These are phyloP conservation scores for Crocuta crocuta DNA, from an alignment of 2,113 vertebrate genomes.

Conservation along the genomic window DNA sequence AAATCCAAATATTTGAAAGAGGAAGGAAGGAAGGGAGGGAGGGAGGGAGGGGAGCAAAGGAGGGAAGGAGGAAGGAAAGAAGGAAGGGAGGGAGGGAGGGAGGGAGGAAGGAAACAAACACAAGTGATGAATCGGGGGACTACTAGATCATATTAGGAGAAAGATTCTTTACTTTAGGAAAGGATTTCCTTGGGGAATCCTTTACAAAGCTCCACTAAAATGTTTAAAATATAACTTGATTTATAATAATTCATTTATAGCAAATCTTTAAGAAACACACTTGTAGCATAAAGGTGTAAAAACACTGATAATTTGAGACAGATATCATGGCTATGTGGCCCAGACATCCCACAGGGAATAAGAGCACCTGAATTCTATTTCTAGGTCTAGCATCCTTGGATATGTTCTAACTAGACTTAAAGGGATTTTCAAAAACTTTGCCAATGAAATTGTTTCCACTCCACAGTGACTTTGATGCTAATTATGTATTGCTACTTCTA, in stretches of 20 bases:
- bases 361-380: not conserved
- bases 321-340: not conserved
- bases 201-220: constrained; percentile 22
- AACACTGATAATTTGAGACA: constrained; percentile 33
- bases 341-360: not conserved
- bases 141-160: not conserved
- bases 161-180: not conserved
- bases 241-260: constrained; percentile 58
- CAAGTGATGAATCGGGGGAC: not conserved
- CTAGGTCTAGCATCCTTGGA: not conserved
- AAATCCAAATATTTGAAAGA: constrained; percentile 11
- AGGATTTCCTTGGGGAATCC: constrained; percentile 17
- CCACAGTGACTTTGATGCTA: constrained; percentile 32
- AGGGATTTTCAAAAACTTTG: constrained; percentile 31
- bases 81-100: not conserved
- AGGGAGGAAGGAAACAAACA: not conserved
- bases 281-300: not conserved
- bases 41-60: not conserved
- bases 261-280: constrained; percentile 19
- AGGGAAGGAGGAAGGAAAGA: not conserved
- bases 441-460: constrained; percentile 15
- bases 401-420: constrained; percentile 41
- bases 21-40: not conserved
- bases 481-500: constrained; percentile 27
- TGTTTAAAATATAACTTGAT: constrained; percentile 47